Evolutionary conservation across 2,797 vertebrate species (phyloP).

Genomic region (Ctenochaetus hawaiiensis): DNA sequence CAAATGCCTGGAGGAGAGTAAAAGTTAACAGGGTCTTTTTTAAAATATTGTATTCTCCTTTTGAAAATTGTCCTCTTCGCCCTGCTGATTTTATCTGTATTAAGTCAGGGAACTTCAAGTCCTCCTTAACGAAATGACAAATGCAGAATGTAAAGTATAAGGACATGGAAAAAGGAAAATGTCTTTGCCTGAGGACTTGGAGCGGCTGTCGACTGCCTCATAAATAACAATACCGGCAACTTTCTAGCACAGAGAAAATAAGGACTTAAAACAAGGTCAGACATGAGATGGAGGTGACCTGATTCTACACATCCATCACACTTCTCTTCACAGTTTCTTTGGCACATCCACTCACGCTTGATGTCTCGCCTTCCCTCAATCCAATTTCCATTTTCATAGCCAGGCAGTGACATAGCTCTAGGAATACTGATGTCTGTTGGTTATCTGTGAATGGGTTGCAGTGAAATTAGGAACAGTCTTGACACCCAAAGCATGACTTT

Average conservation of each 20-base stretch:
- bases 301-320: slow-evolving; percentile 17
- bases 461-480: neutral
- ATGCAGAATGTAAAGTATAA: slow-evolving; percentile 48
- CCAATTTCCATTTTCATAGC: neutral
- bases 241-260: slow-evolving; percentile 21
- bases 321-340: slow-evolving; percentile 4
- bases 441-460: neutral
- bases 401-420: neutral
- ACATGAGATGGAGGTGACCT: slow-evolving; percentile 17
- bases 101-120: slow-evolving; percentile 24
- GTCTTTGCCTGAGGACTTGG: slow-evolving; percentile 4
- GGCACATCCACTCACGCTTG: neutral
- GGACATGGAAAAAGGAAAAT: slow-evolving; percentile 37
- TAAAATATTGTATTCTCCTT: neutral
- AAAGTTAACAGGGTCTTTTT: slow-evolving; percentile 16
- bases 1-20: slow-evolving; percentile 3
- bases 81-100: slow-evolving; percentile 9
- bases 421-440: neutral
- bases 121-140: slow-evolving; percentile 38
- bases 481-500: neutral
- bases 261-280: slow-evolving; percentile 33
- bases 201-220: slow-evolving; percentile 37
- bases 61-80: slow-evolving; percentile 2
- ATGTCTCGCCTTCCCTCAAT: neutral
- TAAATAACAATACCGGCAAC: slow-evolving; percentile 39